Percentiles rank a stretch among this genome's conserved stretches.
phyloP scores from a whole-genome alignment of 1,140 invertebrate genomes.

The Battus philenor region DNA sequence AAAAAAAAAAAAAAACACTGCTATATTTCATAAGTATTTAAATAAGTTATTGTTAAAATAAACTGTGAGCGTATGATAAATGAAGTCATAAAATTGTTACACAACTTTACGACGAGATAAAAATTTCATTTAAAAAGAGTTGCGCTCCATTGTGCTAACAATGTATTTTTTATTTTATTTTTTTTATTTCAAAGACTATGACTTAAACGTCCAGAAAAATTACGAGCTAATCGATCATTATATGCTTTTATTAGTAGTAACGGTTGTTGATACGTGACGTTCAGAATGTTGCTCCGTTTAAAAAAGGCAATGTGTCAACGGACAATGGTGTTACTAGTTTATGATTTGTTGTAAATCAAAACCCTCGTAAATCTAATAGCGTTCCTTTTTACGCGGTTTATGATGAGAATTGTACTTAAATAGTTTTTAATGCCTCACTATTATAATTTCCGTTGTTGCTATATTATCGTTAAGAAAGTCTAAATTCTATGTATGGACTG shows the following conservation, averaged over 20 bases:
- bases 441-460: not conserved
- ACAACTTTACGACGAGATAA: constrained; percentile 15
- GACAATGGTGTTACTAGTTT: constrained; percentile 38
- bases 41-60: constrained; percentile 5
- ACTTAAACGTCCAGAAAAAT: constrained; percentile 23
- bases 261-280: constrained; percentile 37
- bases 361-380: constrained; percentile 26
- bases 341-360: constrained; percentile 36
- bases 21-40: too few species aligned
- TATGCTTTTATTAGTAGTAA: constrained; percentile 23
- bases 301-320: constrained; percentile 33
- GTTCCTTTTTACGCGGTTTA: constrained; percentile 5
- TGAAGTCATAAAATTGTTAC: constrained; percentile 12
- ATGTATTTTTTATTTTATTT: constrained; percentile 19
- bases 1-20: too few species aligned
- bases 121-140: constrained; percentile 14
- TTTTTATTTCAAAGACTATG: constrained; percentile 11
- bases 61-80: constrained; percentile 16
- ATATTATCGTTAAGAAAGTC: too few species aligned
- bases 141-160: constrained; percentile 15
- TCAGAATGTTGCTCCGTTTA: constrained; percentile 41
- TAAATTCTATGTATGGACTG: too few species aligned
- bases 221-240: constrained; percentile 33
- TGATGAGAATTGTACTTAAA: constrained; percentile 10
- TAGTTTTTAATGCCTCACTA: constrained; percentile 2